These are phyloP conservation scores for Magallana ariakensis DNA, from an alignment of 1,140 invertebrate genomes.

Conservation along the genomic window DNA sequence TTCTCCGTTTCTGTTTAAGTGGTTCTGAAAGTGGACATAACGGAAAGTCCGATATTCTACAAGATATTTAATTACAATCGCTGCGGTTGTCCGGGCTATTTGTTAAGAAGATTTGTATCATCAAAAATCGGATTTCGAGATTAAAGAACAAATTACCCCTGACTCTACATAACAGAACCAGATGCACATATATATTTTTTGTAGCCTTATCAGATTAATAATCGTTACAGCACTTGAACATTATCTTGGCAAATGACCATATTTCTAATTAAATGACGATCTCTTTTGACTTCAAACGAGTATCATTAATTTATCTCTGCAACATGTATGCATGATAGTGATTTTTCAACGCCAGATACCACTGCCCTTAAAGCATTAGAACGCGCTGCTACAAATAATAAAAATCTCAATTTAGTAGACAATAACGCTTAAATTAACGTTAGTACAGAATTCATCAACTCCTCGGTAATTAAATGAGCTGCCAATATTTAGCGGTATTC, in stretches of 20 bases:
- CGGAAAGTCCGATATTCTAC: neutral
- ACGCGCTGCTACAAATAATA: too few relatives aligned
- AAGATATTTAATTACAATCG: neutral
- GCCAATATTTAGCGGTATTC: neutral
- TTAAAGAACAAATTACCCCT: neutral
- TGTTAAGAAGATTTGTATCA: neutral
- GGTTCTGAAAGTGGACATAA: neutral
- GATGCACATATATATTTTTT: neutral
- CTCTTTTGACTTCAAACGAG: constrained; percentile 22
- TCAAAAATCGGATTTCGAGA: neutral
- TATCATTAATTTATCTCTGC: neutral
- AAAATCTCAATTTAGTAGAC: too few relatives aligned
- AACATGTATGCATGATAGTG: neutral
- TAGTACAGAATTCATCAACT: neutral
- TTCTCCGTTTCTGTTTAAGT: neutral
- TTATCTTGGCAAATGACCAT: constrained; percentile 38
- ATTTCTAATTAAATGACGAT: constrained; percentile 33
- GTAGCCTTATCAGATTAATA: constrained; percentile 17
- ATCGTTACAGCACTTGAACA: constrained; percentile 35
- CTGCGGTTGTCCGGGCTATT: neutral
- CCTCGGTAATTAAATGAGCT: neutral
- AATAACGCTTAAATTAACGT: too few relatives aligned
- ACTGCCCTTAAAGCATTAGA: too few relatives aligned
- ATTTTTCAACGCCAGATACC: constrained; percentile 3
- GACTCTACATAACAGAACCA: neutral